Base-by-base conservation (phyloP, 1,140 invertebrate species). In the Sarcophaga bullata region DNA sequence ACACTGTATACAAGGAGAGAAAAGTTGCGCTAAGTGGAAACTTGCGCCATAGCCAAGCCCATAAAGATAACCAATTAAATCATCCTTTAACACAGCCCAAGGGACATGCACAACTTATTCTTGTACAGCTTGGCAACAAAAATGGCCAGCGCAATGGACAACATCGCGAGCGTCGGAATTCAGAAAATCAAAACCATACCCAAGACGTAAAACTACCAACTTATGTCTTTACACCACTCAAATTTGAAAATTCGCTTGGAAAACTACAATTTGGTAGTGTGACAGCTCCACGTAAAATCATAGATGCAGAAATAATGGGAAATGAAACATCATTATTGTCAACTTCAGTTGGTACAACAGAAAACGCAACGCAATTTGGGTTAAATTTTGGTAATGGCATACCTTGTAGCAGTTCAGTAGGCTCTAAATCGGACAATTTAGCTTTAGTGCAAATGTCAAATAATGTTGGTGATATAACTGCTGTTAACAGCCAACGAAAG, bases 231-330 rank as follows among this genome's bases (percentile, higher is more conserved):
- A 94, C 94, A 4, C 95, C 96, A 10, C 90, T 94, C 73, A 96
- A 97, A 86, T 98, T 98, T 91, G 97, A 98, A 91, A 97, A 97
- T 88, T 98, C 97, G 1, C 91, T 98, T 17, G 96, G 96, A 80
- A 96, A 97, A 90, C 90, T 97, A 50, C 95, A 94, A 87, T 95
- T 95, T 83, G 95, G 96, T 58, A 97, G 96, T 88, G 96, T 98
- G 46, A 97, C 96, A 54, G 96, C 96, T 54, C 97, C 97, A 0
- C 92, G 97, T n/a, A 97, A 97, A 91, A 96, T 98, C 76, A 97
- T 97, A 85, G 96, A 97, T 87, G 94, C 97, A 88, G 95, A 96
- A 84, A 92, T 96, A n/a, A 94, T 96, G 81, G 90, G 91, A 6
- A 89, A 91, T 3, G 93, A 94, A 49, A n/a, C 46, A 6, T 9